Percentiles rank a stretch among this genome's conserved stretches.
These are phyloP conservation scores for Adelges cooleyi DNA, from an alignment of 1,140 invertebrate genomes.

Conservation along the genomic window DNA sequence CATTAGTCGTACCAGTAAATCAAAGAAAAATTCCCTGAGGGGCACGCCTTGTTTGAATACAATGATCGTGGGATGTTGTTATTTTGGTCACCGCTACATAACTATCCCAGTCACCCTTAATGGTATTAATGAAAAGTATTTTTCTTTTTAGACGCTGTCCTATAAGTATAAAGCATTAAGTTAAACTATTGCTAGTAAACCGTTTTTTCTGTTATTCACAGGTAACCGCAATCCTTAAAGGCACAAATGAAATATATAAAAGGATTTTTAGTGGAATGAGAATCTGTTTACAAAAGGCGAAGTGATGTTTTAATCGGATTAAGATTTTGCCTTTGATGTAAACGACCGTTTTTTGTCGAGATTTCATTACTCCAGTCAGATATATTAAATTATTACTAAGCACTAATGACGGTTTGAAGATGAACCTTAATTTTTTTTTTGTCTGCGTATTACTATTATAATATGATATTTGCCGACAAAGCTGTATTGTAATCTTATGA, in stretches of 20 bases:
- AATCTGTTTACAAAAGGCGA: conserved; percentile 11
- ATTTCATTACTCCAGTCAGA: conserved; percentile 5
- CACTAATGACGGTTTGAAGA: background rate
- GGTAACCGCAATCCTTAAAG: background rate
- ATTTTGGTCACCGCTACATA: background rate
- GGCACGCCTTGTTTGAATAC: background rate
- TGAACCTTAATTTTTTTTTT: background rate
- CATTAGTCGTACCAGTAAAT: conserved; percentile 15
- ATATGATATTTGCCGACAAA: too few species aligned
- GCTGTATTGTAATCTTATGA: too few species aligned
- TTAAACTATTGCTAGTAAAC: background rate
- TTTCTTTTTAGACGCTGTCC: conserved; percentile 1
- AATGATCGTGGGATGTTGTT: background rate
- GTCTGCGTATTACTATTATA: background rate
- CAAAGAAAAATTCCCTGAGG: conserved; percentile 26
- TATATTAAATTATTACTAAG: conserved; percentile 9
- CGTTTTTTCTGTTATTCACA: conserved; percentile 10
- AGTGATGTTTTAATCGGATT: conserved; percentile 26
- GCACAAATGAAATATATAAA: background rate
- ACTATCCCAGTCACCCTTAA: background rate
- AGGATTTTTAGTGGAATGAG: background rate
- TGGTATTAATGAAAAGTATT: background rate
- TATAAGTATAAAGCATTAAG: background rate
- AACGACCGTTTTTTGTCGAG: background rate
- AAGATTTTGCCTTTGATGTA: conserved; percentile 18